Evolutionary conservation across 1,140 invertebrate genomes (phyloP), one percentile per base, ranked within the genome.

Genomic region (Drosophila sechellia): DNA sequence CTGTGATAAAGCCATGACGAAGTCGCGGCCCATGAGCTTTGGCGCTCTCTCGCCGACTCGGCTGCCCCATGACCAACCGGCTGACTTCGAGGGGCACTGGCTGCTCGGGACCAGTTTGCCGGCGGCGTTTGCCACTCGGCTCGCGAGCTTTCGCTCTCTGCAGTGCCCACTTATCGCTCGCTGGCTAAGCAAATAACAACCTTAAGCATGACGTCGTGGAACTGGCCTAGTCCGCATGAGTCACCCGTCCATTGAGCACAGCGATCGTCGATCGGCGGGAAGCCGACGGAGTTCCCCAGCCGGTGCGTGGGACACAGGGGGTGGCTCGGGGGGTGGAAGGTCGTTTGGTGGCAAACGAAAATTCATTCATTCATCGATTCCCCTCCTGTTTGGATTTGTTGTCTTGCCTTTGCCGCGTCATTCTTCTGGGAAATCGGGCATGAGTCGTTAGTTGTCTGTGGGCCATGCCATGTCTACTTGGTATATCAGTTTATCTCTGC

Each of bases 281-380:
- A 45, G 34, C 57, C 55, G 49, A 64, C 68, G 84, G 84, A 77
- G 84, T 87, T 87, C 84, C 84, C 84, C 84, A 84, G 79, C 68
- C 66, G 50, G 20, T 15, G 3, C 20, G n/a, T 22, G 15, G 17
- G 45, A 12, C 1, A 5, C 42, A 8, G 20, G 25, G 42, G 34
- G 17, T 6, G 27, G 3, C 39, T 1, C 22, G 37, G 25, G 74
- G 37, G 34, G 74, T 8, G 52, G 75, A 86, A 86, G 83, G 83
- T 83, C 83, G 83, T 87, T 81, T 58, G 55, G 45, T 42, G 46
- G 42, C 68, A 63, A 59, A 58, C 64, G 52, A 72, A 65, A 84
- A 80, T 84, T 90, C 86, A 90, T 84, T 90, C 86, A 90, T 90
- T 91, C 89, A 90, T 90, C 65, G 66, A 64, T 70, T 49, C 56